Conservation (phyloP, 2,113 vertebrate species). For the Dryoscopus gambensis region DNA sequence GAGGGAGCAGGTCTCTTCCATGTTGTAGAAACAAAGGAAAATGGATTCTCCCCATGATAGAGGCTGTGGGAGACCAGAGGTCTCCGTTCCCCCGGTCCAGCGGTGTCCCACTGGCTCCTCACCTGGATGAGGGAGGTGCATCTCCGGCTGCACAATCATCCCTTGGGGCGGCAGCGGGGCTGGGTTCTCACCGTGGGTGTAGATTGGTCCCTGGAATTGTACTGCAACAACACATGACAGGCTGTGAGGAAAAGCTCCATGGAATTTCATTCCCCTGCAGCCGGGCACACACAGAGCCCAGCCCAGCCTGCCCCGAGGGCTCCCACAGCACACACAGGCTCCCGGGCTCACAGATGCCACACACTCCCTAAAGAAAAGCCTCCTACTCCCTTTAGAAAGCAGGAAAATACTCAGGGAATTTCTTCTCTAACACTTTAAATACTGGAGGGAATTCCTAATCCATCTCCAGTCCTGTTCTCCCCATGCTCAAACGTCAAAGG, state of each 20-base stretch:
- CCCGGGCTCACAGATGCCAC: background rate
- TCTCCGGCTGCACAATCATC: conserved; percentile 97
- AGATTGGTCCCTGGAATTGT: conserved; percentile 97
- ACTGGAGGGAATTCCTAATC: background rate
- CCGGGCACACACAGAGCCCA: background rate
- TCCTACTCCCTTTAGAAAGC: background rate
- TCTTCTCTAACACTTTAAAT: background rate
- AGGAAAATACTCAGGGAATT: background rate
- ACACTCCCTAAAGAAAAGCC: background rate
- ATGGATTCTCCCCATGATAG: background rate
- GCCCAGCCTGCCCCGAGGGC: background rate
- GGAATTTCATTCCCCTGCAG: background rate
- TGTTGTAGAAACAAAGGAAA: background rate
- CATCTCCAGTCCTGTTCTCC: background rate
- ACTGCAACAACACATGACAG: conserved; percentile 75
- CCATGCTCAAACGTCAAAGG: background rate
- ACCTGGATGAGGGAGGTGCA: conserved; percentile 91
- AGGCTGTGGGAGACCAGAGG: background rate
- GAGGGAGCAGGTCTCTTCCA: background rate
- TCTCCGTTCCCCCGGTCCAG: background rate
- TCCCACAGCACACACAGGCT: background rate
- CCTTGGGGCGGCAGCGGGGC: conserved; percentile 90
- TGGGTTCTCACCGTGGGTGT: conserved; percentile 87
- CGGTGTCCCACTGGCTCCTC: background rate
- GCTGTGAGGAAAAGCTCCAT: background rate